Conservation (phyloP, 1,140 invertebrate species). For the Drosophila mojavensis region DNA sequence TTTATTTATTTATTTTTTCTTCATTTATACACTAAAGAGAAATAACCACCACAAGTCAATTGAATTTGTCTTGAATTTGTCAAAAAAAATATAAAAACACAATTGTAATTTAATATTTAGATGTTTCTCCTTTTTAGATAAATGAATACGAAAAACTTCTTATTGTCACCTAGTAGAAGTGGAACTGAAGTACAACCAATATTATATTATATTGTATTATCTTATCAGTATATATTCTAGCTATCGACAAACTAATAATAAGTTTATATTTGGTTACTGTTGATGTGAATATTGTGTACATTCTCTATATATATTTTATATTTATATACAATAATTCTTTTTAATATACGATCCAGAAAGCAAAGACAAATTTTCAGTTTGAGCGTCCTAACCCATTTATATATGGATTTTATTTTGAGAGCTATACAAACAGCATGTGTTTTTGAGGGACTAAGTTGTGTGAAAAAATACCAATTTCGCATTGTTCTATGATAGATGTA, state of each 20-base stretch:
- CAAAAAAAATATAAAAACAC: background rate
- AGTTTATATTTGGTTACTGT: background rate
- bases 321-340: background rate
- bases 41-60: too few relatives aligned
- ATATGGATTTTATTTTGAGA: slow-evolving; percentile 2
- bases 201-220: background rate
- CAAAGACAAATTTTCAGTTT: too few relatives aligned
- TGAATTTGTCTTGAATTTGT: too few relatives aligned
- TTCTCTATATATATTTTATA: background rate
- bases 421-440: background rate
- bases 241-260: background rate
- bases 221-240: background rate
- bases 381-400: too few relatives aligned
- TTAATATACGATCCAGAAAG: background rate
- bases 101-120: slow-evolving; percentile 33
- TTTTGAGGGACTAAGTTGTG: background rate
- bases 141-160: background rate
- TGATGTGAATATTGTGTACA: too few relatives aligned
- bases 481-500: slow-evolving; percentile 1
- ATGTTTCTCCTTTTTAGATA: slow-evolving; percentile 1
- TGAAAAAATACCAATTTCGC: background rate
- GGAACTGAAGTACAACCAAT: background rate
- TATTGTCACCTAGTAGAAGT: background rate
- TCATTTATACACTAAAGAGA: background rate
- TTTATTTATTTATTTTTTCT: background rate